Base-by-base conservation (phyloP, 1,140 invertebrate genomes). In the Nephotettix cincticeps region DNA sequence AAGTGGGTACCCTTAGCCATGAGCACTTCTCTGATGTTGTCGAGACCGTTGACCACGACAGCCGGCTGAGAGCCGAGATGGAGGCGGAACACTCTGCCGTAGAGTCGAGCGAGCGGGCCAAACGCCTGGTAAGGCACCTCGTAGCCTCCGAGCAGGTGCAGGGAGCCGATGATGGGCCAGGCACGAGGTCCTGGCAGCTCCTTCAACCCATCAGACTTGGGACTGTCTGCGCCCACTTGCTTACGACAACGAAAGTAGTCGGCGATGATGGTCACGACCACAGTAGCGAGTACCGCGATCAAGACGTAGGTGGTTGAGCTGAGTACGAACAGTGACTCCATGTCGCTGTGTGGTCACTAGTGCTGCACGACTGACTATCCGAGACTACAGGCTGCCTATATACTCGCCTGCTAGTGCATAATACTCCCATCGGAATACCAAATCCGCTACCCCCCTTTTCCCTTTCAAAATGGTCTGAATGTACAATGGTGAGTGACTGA, bases 71-170 rank as follows among this genome's bases (percentile, higher is more conserved):
- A 82, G 19, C 90, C 90, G 69, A 91, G 75, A 51, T 83, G 80
- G 2, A 91, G 73, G 36, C 84, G 85, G 32, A 88, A 81, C 0
- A 91, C 81, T 21, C 85, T 83, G 17, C 86, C 83, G 77, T 86
- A 89, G 40, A 82, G 76, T 65, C 83, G 80, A 23, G 82, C 81
- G 1, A 90, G 77, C 1, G 81, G 80, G 11, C 79, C 79, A 78
- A 91, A 90, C 1, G 85, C 89, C 76, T 88, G 85, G 77, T 89
- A 90, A 0, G 88, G 87, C 3, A 90, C 84, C 21, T 85, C 81
- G 74, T 88, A 88, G 23, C 85, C 83, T 9, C 81, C 85, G 71
- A 91, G 78, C 23, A 86, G 80, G 65, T 86, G 84, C 6, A 90
- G 79, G 19, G 85, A 85, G 9, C 89, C 89, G 14, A 89, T 79